Evolutionary conservation across 2,113 vertebrate genomes (phyloP), one percentile per base, ranked within the genome.

Genomic region (Enhydra lutris): DNA sequence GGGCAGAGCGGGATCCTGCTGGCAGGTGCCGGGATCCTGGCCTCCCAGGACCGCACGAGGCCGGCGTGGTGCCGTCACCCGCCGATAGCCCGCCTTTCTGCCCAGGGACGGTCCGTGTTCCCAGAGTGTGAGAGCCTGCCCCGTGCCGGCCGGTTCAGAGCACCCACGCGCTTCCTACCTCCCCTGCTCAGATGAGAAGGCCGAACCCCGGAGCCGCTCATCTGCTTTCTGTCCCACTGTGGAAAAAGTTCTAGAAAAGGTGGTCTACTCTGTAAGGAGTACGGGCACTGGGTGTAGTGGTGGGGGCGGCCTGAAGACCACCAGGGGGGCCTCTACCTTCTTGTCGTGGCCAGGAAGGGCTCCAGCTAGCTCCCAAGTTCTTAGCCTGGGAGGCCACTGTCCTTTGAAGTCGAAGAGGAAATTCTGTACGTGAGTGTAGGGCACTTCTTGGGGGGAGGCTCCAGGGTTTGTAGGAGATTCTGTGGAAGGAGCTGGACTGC

Each of bases 201-300:
- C 42, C 14, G n/a, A 86, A 29, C 36, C 29, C 74, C 21, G 4
- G n/a, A 26, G 61, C 4, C 9, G 45, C 63, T 11, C 23, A 6
- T 67, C 63, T 18, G 7, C 18, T n/a, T 73, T 78, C 36, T 73
- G 79, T 50, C 86, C 13, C n/a, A 4, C 34, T 59, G 45, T 20
- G 63, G 45, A 47, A 52, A 4, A 4, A 3, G 69, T 71, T 81
- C 52, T 36, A 15, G 89, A 61, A 80, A 59, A 71, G 61, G 47
- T 4, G 5, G 76, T 42, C 52, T 3, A 2, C 61, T 61, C 18
- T 42, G 24, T 18, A 13, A 47, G 65, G 67, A 31, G 47, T 4
- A 11, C 3, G 1, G 1, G 26, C 3, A 6, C 17, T 8, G 61
- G 14, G 7, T 15, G 42, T 63, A 78, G 4, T 26, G 17, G 3